phyloP scores from a whole-genome alignment of 2,797 vertebrate genomes.

The Clarias platycephalus region DNA sequence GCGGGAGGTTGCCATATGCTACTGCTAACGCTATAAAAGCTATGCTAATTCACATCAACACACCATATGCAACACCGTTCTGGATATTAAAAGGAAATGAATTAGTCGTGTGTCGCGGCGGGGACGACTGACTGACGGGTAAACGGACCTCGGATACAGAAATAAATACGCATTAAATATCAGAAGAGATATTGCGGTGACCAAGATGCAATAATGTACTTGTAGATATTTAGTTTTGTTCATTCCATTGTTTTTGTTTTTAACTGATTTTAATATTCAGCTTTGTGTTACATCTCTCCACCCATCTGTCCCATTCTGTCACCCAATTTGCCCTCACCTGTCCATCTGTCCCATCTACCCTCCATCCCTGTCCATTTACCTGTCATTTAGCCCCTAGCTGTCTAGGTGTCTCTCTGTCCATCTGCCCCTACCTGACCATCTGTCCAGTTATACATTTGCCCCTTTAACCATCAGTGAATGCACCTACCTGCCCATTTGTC shows the following conservation, averaged over 20 bases:
- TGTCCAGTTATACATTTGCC: not conserved
- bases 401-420: not conserved
- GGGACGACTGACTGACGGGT: not conserved
- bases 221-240: not conserved
- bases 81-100: not conserved
- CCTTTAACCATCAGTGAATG: not conserved
- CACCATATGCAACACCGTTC: constrained; percentile 10
- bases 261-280: not conserved
- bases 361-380: not conserved
- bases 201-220: not conserved
- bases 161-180: not conserved
- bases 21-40: constrained; percentile 3
- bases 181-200: not conserved
- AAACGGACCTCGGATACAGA: not conserved
- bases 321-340: not conserved
- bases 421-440: not conserved
- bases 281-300: not conserved
- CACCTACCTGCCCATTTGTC: not conserved
- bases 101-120: not conserved
- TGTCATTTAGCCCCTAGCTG: not conserved
- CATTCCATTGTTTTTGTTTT: not conserved
- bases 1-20: constrained; percentile 22
- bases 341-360: not conserved
- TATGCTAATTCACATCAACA: constrained; percentile 19
- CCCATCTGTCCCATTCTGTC: not conserved